Percentiles rank a stretch among this genome's conserved stretches.
Conservation (phyloP, 1,140 invertebrate genomes). For the Drosophila setifemur region DNA sequence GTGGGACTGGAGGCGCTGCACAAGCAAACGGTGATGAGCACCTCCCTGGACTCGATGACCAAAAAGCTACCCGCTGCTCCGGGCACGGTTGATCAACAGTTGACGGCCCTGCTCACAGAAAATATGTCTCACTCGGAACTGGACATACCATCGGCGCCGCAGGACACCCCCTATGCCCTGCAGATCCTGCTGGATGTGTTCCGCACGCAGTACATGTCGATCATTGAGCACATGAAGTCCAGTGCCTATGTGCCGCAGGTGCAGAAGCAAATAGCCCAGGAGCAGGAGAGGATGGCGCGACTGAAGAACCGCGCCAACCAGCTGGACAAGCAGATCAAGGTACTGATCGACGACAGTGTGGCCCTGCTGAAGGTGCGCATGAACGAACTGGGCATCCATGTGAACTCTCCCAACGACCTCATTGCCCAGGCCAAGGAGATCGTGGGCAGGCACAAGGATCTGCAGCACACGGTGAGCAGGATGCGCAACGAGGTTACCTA, state of each 20-base stretch:
- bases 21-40: constrained; percentile 94
- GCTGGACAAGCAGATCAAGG: constrained; percentile 95
- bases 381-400: constrained; percentile 94
- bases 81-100: constrained; percentile 94
- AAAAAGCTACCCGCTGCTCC: constrained; percentile 91
- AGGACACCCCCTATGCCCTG: constrained; percentile 91
- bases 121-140: constrained; percentile 90
- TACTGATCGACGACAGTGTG: constrained; percentile 95
- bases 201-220: constrained; percentile 91
- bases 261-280: constrained; percentile 90
- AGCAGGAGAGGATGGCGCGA: constrained; percentile 92
- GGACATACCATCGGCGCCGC: constrained; percentile 89
- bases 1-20: constrained; percentile 94
- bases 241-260: constrained; percentile 89
- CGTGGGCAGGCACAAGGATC: constrained; percentile 93
- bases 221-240: constrained; percentile 91
- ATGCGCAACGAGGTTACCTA: constrained; percentile 90
- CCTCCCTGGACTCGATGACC: constrained; percentile 84
- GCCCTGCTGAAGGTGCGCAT: constrained; percentile 93
- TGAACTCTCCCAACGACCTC: constrained; percentile 91
- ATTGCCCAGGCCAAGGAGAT: constrained; percentile 96
- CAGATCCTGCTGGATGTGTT: constrained; percentile 93
- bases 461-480: constrained; percentile 92
- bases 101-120: constrained; percentile 89
- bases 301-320: constrained; percentile 91